These are phyloP conservation scores for Parus major DNA, from an alignment of 2,113 vertebrate genomes.

Conservation along the genomic window DNA sequence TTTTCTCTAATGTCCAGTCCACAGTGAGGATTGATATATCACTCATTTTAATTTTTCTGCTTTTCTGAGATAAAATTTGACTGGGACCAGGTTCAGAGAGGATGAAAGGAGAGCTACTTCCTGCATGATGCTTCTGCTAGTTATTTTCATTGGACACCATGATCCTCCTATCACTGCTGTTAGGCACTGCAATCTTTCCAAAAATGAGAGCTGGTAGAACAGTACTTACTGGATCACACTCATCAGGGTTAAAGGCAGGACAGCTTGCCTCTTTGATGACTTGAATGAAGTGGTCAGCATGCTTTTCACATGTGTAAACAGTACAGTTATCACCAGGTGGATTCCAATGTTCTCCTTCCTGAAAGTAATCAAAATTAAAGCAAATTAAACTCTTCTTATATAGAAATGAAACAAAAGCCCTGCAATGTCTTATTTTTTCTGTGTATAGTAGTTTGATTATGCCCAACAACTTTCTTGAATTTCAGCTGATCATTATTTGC, in stretches of 20 bases:
- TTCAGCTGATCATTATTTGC: neutral
- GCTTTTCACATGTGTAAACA: conserved; percentile 59
- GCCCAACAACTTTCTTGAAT: neutral
- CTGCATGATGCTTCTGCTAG: neutral
- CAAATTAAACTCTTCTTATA: neutral
- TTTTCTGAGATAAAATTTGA: neutral
- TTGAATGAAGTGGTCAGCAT: neutral
- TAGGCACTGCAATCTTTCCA: neutral
- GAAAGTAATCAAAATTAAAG: neutral
- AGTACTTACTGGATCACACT: conserved; percentile 64
- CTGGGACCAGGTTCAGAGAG: neutral
- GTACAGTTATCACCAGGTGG: conserved; percentile 56
- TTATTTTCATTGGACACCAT: neutral
- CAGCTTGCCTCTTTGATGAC: conserved; percentile 50
- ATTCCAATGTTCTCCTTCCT: conserved; percentile 68
- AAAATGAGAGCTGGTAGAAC: neutral
- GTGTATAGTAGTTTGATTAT: neutral
- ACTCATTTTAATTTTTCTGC: neutral
- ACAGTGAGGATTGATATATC: neutral
- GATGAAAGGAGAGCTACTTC: neutral
- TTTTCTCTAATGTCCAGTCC: neutral
- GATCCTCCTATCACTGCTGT: neutral
- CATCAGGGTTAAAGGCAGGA: neutral
- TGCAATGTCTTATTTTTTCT: neutral
- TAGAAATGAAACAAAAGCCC: neutral